phyloP scores from a whole-genome alignment of 2,888 invertebrate genomes.

The Tachina fera region DNA sequence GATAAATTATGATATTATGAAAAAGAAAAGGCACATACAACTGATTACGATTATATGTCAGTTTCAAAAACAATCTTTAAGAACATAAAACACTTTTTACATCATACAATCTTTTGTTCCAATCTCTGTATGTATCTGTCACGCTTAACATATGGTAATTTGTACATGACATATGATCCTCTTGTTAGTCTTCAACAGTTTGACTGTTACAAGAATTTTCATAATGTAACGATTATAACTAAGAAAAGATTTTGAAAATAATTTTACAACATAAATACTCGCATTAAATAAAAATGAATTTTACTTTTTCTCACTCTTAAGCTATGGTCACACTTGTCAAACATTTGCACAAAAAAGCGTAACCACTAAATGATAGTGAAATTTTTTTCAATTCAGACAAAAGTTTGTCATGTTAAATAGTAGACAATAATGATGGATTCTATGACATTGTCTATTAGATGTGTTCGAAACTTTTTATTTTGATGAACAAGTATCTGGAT shows the following conservation, averaged over 20 bases:
- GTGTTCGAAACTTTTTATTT: no score
- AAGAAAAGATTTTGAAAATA: background rate
- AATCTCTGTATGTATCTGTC: background rate
- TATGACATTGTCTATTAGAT: no score
- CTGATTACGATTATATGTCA: background rate
- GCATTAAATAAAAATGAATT: background rate
- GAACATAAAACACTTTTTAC: background rate
- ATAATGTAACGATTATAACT: background rate
- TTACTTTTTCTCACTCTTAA: background rate
- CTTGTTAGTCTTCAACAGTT: background rate
- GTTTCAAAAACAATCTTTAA: background rate
- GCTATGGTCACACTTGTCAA: no score
- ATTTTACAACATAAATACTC: background rate
- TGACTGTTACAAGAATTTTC: background rate
- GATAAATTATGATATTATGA: no score
- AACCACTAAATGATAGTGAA: no score
- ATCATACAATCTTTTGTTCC: background rate
- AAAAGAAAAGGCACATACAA: background rate
- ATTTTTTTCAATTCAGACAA: no score
- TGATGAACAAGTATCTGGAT: no score
- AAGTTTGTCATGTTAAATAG: no score
- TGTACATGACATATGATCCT: conserved; percentile 1
- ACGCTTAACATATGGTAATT: background rate
- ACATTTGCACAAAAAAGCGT: no score
- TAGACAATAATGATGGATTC: no score